Base-by-base conservation (phyloP, 2,797 vertebrate species). In the Chromobotia macracanthus region DNA sequence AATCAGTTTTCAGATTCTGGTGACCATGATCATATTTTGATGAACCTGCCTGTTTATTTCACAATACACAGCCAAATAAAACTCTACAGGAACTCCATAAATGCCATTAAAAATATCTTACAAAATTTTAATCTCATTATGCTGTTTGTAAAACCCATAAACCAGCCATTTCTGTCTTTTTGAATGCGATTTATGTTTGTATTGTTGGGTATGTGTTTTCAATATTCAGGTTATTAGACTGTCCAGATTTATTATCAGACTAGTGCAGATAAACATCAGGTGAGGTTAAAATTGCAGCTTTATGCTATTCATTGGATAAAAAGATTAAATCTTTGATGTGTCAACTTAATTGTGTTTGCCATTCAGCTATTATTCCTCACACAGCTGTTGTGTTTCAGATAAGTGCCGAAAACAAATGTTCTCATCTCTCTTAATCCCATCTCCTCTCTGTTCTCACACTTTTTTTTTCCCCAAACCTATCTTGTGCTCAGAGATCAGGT, bases 401-500 rank as follows among this genome's bases (percentile, higher is more conserved):
- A 94, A 93, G 90, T 88, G 86, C 84, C 83, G 82, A 87, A n/a
- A 75, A 91, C 90, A 91, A 90, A 92, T 92, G 77, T 92, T 91
- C 89, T 84, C 88, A 89, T 85, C 70, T 87, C 84, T 88, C 86
- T 87, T 91, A 91, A 92, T 93, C 92, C 90, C 88, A 87, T 89
- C 87, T 87, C 88, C 85, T 89, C 85, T 89, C 84, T 75, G 70
- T 81, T 79, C 80, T 78, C 86, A 80, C 66, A 80, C 82, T 16
- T 80, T 71, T 7, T 6, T 68, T 86, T 67, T 48, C 48, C 18
- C 48, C 19, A 13, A 48, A 75, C 66, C 69, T 81, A 79, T 56
- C 80, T 86, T 70, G 77, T 44, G 75, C 56, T 63, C 9, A 0
- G 80, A 85, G 90, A 92, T 92, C 84, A 88, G 84, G 75, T 79